Base-by-base conservation (phyloP, 2,113 vertebrate genomes). In the Artemisiospiza belli region DNA sequence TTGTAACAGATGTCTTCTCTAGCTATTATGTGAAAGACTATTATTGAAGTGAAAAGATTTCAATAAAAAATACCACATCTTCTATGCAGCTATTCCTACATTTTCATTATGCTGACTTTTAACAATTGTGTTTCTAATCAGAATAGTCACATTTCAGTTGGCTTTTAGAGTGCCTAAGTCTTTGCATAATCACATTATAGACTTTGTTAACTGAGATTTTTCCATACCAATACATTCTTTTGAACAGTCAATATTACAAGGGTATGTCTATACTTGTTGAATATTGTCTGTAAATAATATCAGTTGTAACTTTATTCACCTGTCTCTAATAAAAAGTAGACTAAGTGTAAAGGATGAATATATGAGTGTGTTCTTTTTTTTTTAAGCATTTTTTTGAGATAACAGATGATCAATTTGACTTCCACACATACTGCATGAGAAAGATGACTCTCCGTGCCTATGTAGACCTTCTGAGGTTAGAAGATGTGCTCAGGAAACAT, bases 391-490 rank as follows among this genome's bases (percentile, higher is more conserved):
- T 98, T 96, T 98, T 98, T 97, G 98, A 98, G 96, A 98, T 98
- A 95, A 98, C 98, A 0, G 98, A 98, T 76, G 98, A 98, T 96
- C 98, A 98, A 0, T 98, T 98, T 97, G 98, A 98, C 92, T 98
- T 98, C 95, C 98, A 98, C 90, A 98, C 98, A 1, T 98, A 98
- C 83, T 98, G 98, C 92, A 98, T 98, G 98, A 98, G 98, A 92
- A 98, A 98, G 94, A 98, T 98, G 98, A 98, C 98, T 67, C 97
- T 98, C 58, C 97, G 98, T 96, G 98, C 98, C 92, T 98, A 98
- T 25, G 97, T 98, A 90, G 98, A 98, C 68, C 98, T 98, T 82
- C 54, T 98, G 95, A 97, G 98, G 66, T 90, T 98, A 93, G 98
- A 98, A 96, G 98, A 98, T 81, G 85, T 95, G 81, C 98, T 98